These are phyloP conservation scores for Monomorium pharaonis DNA, from an alignment of 1,140 invertebrate species.

Conservation along the genomic window DNA sequence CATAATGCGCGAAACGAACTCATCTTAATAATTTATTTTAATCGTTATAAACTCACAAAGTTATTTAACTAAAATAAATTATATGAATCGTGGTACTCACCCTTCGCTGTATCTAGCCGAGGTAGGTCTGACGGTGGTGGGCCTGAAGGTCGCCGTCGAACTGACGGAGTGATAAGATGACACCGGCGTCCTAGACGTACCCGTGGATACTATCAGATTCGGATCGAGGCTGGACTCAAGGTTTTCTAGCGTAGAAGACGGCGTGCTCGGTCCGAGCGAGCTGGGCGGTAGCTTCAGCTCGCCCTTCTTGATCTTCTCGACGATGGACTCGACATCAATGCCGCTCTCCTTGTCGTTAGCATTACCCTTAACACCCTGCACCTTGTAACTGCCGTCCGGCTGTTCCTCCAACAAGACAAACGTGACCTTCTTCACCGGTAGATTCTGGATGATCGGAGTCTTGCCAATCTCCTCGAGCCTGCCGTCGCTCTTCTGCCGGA, in stretches of 20 bases:
- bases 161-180: conserved; percentile 25
- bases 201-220: conserved; percentile 20
- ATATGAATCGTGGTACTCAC: conserved; percentile 35
- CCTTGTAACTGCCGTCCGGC: conserved; percentile 92
- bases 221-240: conserved; percentile 56
- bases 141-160: conserved; percentile 68
- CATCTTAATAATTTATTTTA: neutral
- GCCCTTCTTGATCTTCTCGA: conserved; percentile 92
- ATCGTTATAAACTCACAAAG: neutral
- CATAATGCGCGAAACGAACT: neutral
- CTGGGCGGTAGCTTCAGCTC: conserved; percentile 92
- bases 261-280: conserved; percentile 75
- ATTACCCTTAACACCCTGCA: conserved; percentile 90
- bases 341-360: conserved; percentile 88
- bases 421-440: conserved; percentile 92
- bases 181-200: neutral
- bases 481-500: conserved; percentile 90
- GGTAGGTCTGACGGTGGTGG: conserved; percentile 72
- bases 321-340: conserved; percentile 91
- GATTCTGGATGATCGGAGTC: conserved; percentile 84
- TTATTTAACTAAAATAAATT: neutral
- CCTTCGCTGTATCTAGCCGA: conserved; percentile 64
- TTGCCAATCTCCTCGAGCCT: conserved; percentile 90
- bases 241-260: conserved; percentile 11
- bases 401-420: conserved; percentile 94